These are phyloP conservation scores for Elephas maximus DNA, from an alignment of 2,113 vertebrate species.

Conservation along the genomic window DNA sequence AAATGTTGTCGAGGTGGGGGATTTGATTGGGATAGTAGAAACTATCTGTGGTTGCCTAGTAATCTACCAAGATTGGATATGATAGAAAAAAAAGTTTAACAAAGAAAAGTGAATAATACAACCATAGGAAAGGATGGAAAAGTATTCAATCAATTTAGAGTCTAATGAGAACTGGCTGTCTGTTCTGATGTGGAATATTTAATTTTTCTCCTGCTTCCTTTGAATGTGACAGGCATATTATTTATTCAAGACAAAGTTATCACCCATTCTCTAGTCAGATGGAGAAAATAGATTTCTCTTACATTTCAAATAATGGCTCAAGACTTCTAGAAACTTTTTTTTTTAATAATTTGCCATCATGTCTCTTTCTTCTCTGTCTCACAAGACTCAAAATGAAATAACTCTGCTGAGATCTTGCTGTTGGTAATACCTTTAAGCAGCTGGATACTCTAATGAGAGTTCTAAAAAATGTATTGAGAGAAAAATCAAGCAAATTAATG, in stretches of 20 bases:
- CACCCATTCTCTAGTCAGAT: not conserved
- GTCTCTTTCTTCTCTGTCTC: conserved; percentile 34
- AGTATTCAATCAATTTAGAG: not conserved
- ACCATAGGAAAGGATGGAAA: not conserved
- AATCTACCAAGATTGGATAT: not conserved
- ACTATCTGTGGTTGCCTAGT: not conserved
- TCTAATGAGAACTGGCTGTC: not conserved
- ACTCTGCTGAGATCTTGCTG: conserved; percentile 8
- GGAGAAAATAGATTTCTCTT: not conserved
- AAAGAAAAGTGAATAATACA: not conserved
- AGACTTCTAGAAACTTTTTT: conserved; percentile 12
- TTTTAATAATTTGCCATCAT: conserved; percentile 32
- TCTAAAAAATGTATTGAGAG: conserved; percentile 9
- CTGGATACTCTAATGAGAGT: not conserved
- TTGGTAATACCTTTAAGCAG: conserved; percentile 1
- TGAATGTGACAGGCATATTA: conserved; percentile 2
- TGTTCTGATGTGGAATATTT: not conserved
- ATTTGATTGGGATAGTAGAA: not conserved
- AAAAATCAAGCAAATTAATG: conserved; percentile 24
- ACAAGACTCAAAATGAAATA: conserved; percentile 43
- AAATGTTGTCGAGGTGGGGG: not conserved
- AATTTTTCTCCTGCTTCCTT: conserved; percentile 32
- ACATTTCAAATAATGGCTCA: conserved; percentile 29
- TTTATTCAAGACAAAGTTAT: conserved; percentile 38
- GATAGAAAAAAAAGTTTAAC: not conserved